A percentile compares a stretch with the other conserved stretches of the same genome.
These are phyloP conservation scores for Miichthys miiuy DNA, from an alignment of 2,797 vertebrate species.

Conservation along the genomic window DNA sequence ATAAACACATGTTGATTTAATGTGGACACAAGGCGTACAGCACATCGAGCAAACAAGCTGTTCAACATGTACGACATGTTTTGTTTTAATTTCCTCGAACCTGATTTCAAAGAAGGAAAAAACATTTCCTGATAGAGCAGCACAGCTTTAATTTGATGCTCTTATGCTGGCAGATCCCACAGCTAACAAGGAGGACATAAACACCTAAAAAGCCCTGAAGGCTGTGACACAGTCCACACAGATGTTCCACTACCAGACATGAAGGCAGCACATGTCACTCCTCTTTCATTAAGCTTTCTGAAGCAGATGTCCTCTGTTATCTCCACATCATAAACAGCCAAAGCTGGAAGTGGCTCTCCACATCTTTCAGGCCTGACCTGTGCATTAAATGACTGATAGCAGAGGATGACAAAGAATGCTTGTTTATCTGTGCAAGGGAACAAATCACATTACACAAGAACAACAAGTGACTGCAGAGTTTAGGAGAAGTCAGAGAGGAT, in stretches of 20 bases:
- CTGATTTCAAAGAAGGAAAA: background rate
- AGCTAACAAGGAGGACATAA: background rate
- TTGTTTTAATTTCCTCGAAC: background rate
- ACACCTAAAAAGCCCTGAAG: too few species aligned
- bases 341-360: background rate
- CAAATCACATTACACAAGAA: constrained; percentile 10
- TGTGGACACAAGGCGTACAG: too few species aligned
- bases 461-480: background rate
- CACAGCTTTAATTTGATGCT: background rate
- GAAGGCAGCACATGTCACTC: too few species aligned
- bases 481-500: background rate
- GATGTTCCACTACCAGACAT: too few species aligned
- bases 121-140: background rate
- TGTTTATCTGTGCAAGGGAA: constrained; percentile 5
- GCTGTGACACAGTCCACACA: background rate
- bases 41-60: background rate
- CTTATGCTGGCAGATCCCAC: background rate
- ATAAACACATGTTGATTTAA: background rate
- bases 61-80: background rate
- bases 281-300: background rate
- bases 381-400: background rate
- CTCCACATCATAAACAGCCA: background rate
- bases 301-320: background rate
- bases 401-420: constrained; percentile 18
- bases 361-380: background rate